Conservation (phyloP, 1,140 invertebrate genomes). For the Camponotus pennsylvanicus region DNA sequence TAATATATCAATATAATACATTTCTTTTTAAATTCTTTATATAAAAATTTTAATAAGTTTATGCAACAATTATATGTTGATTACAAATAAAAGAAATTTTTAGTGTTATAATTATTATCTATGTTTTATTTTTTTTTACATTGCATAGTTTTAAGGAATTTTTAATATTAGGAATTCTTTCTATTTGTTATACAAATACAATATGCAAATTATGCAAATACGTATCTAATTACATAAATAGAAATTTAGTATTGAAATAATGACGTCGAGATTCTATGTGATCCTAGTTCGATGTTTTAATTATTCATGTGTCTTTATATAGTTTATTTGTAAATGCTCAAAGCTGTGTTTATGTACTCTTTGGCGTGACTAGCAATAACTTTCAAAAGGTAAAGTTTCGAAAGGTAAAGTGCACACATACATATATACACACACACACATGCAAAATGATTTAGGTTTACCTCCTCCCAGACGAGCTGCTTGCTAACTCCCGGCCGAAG, state of each 20-base stretch:
- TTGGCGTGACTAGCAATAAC: constrained; percentile 9
- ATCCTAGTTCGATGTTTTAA: not conserved
- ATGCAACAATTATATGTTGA: not conserved
- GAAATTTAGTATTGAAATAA: not conserved
- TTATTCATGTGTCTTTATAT: constrained; percentile 19
- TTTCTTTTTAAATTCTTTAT: no score
- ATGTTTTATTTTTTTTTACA: not conserved
- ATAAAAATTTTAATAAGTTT: no score
- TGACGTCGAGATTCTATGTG: not conserved
- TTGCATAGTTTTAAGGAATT: not conserved
- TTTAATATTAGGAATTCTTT: constrained; percentile 15
- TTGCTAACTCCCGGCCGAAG: constrained; percentile 92
- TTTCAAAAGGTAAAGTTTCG: constrained; percentile 33
- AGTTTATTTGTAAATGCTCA: constrained; percentile 34
- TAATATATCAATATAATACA: no score
- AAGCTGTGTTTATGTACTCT: not conserved
- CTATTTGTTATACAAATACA: not conserved
- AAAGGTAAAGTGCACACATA: constrained; percentile 18
- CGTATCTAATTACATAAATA: constrained; percentile 11
- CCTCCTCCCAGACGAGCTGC: constrained; percentile 96
- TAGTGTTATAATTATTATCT: not conserved
- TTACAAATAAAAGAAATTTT: not conserved
- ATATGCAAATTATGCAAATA: constrained; percentile 20
- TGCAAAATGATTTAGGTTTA: constrained; percentile 84
- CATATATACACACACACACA: not conserved